phyloP scores from a whole-genome alignment of 2,888 invertebrate species.

The Strigamia crassipes region DNA sequence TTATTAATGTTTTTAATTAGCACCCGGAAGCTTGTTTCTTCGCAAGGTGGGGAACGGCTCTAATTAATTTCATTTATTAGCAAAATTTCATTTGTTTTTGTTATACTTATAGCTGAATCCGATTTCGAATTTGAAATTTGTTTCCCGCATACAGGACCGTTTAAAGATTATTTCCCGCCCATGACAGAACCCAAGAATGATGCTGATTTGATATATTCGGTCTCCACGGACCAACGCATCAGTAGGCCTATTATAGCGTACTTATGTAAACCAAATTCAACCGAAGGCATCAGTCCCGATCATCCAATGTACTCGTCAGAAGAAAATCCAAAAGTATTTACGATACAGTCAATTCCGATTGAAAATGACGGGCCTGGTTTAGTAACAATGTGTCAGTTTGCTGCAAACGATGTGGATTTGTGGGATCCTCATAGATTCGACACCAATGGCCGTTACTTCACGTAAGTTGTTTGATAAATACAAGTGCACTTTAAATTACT shows the following conservation, averaged over 20 bases:
- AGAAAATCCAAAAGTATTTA: not conserved
- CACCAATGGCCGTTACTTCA: not conserved
- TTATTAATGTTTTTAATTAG: too few species aligned
- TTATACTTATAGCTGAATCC: not conserved
- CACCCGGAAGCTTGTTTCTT: too few species aligned
- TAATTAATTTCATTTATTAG: not conserved
- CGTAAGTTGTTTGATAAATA: not conserved
- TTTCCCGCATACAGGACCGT: not conserved
- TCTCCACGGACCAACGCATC: constrained; percentile 25
- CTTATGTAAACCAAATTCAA: constrained; percentile 2
- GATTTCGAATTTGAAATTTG: not conserved
- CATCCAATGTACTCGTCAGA: not conserved
- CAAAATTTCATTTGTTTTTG: not conserved
- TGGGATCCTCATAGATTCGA: not conserved
- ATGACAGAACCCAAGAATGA: not conserved
- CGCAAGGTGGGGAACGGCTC: not conserved
- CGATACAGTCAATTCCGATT: not conserved
- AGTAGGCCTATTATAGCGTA: constrained; percentile 39
- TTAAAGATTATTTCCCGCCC: constrained; percentile 18
- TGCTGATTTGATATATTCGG: constrained; percentile 15
- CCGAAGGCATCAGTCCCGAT: not conserved
- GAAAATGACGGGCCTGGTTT: not conserved
- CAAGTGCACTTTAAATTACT: too few species aligned
- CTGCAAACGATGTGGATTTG: constrained; percentile 14
- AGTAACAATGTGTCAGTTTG: constrained; percentile 29